These are phyloP conservation scores for Eleginops maclovinus DNA, from an alignment of 2,113 vertebrate genomes.

Conservation along the genomic window DNA sequence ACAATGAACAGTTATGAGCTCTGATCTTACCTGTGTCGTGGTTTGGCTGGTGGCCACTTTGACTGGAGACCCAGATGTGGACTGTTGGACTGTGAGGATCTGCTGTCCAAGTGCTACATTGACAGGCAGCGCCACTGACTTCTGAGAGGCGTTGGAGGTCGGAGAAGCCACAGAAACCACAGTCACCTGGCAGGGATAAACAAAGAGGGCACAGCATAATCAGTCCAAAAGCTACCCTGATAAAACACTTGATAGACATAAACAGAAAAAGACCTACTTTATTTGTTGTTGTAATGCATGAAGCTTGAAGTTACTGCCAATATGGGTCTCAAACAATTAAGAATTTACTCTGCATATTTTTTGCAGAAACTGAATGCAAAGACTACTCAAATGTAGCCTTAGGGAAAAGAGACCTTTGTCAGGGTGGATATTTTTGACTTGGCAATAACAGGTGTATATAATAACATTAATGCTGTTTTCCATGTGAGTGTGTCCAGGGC, in stretches of 20 bases:
- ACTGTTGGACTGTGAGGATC: slow-evolving; percentile 90
- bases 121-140: slow-evolving; percentile 88
- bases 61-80: slow-evolving; percentile 87
- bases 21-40: slow-evolving; percentile 82
- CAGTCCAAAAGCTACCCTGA: not conserved
- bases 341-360: not conserved
- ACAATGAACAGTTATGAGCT: not conserved
- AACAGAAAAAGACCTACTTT: not conserved
- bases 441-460: not conserved
- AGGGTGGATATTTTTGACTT: not conserved
- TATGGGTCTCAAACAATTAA: not conserved
- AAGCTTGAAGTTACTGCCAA: not conserved
- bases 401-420: not conserved
- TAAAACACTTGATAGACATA: not conserved
- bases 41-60: slow-evolving; percentile 86
- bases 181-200: slow-evolving; percentile 83
- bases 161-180: slow-evolving; percentile 91
- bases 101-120: slow-evolving; percentile 91
- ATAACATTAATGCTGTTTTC: not conserved
- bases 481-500: slow-evolving; percentile 1
- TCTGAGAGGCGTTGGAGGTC: slow-evolving; percentile 88
- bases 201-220: not conserved
- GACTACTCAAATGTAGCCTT: not conserved
- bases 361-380: not conserved
- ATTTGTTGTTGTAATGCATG: not conserved